Conservation (phyloP, 2,797 vertebrate genomes). For the Lagocephalus sceleratus region DNA sequence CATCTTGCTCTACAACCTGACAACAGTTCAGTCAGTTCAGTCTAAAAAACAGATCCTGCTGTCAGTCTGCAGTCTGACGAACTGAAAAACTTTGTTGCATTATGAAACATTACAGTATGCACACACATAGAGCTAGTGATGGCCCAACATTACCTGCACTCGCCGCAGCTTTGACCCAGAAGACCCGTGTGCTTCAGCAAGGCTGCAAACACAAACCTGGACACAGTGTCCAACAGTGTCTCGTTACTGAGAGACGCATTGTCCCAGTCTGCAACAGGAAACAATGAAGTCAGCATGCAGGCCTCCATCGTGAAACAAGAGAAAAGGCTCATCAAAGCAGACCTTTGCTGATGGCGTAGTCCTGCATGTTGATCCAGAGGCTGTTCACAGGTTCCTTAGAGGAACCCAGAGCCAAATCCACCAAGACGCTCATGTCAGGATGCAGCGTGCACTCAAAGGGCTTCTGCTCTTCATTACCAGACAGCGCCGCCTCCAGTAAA, state of each 20-base stretch:
- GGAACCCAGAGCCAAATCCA: conserved; percentile 91
- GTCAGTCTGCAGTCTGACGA: neutral
- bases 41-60: neutral
- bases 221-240: conserved; percentile 90
- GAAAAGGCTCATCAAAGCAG: neutral
- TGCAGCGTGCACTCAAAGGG: conserved; percentile 89
- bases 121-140: too few relatives aligned
- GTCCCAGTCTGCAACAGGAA: conserved; percentile 88
- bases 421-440: conserved; percentile 83
- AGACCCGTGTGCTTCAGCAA: conserved; percentile 92
- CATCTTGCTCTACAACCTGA: too few relatives aligned
- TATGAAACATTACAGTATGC: neutral
- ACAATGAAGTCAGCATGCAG: neutral
- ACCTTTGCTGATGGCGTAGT: conserved; percentile 97
- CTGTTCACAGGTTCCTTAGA: conserved; percentile 93
- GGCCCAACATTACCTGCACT: conserved; percentile 81
- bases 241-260: conserved; percentile 91
- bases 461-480: conserved; percentile 95
- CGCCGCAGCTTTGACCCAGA: conserved; percentile 87
- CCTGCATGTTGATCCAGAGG: conserved; percentile 96
- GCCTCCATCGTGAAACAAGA: neutral
- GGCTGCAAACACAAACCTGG: conserved; percentile 91
- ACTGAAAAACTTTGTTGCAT: neutral
- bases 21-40: too few relatives aligned
- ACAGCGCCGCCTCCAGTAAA: conserved; percentile 89